A percentile compares a stretch with the other conserved stretches of the same genome.
phyloP scores from a whole-genome alignment of 2,113 vertebrate species.

The Mandrillus leucophaeus region DNA sequence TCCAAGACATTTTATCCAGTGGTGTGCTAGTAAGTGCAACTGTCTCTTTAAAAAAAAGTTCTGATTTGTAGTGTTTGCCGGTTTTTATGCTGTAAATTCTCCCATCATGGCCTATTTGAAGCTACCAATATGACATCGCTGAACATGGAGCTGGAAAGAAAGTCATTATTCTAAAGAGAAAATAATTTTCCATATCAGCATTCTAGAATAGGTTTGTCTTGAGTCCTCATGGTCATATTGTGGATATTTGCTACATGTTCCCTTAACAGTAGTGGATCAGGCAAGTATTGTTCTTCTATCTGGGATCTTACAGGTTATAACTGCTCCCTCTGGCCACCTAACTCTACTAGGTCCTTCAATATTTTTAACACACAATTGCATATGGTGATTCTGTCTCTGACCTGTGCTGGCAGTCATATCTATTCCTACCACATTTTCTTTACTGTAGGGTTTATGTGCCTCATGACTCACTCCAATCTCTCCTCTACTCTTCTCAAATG shows the following conservation, averaged over 20 bases:
- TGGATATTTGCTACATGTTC: background rate
- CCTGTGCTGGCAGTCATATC: too few species aligned
- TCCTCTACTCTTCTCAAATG: background rate
- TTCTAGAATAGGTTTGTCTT: background rate
- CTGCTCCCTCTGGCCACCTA: background rate
- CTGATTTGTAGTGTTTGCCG: background rate
- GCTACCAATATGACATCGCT: background rate
- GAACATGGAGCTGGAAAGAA: too few species aligned
- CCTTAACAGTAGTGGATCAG: too few species aligned
- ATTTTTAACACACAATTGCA: background rate
- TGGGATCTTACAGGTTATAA: background rate
- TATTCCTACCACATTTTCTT: background rate
- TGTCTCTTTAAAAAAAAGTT: background rate
- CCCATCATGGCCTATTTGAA: background rate
- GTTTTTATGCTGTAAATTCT: background rate
- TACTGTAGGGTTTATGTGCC: background rate
- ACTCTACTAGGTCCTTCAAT: too few species aligned
- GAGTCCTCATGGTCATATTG: background rate
- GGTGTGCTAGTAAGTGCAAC: background rate
- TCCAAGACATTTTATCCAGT: background rate
- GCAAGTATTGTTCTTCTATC: background rate
- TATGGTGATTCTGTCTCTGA: background rate
- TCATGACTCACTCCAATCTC: background rate
- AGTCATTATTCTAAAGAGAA: background rate
- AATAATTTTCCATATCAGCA: background rate